Conservation (phyloP, 2,888 invertebrate genomes). For the Heteromurus nitidus region DNA sequence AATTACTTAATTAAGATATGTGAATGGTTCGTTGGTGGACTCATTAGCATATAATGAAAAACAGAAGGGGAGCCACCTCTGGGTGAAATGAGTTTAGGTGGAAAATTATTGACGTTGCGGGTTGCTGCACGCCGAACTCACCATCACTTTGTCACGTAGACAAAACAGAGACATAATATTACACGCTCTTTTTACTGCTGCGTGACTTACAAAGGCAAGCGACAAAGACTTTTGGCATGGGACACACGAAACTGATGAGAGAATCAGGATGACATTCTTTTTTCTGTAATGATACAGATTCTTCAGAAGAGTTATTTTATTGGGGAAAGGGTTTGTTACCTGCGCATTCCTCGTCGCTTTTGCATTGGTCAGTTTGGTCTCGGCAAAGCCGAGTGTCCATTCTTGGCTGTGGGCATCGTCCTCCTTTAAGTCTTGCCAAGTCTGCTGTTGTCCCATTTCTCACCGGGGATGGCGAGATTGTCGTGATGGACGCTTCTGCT, state of each 20-base stretch:
- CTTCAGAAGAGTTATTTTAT: too few species aligned
- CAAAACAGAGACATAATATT: neutral
- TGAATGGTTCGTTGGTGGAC: neutral
- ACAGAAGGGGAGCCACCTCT: too few species aligned
- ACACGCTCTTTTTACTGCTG: neutral
- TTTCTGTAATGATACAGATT: too few species aligned
- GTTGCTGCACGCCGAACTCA: neutral
- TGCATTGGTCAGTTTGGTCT: conserved; percentile 65
- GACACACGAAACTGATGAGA: neutral
- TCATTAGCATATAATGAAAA: conserved; percentile 11
- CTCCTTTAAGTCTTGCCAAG: conserved; percentile 59
- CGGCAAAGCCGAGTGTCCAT: conserved; percentile 68
- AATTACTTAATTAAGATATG: neutral
- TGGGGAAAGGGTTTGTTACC: conserved; percentile 29
- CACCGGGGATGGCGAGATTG: neutral
- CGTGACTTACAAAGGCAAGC: neutral
- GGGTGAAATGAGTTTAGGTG: neutral
- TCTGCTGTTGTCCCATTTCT: neutral
- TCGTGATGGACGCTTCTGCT: conserved; percentile 4
- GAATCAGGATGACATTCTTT: neutral
- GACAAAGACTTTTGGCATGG: neutral
- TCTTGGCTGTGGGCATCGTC: conserved; percentile 69
- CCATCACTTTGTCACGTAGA: neutral
- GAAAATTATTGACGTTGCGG: neutral
- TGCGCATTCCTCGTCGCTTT: conserved; percentile 60